phyloP scores from a whole-genome alignment of 2,888 invertebrate genomes.

The Drosophila testacea region DNA sequence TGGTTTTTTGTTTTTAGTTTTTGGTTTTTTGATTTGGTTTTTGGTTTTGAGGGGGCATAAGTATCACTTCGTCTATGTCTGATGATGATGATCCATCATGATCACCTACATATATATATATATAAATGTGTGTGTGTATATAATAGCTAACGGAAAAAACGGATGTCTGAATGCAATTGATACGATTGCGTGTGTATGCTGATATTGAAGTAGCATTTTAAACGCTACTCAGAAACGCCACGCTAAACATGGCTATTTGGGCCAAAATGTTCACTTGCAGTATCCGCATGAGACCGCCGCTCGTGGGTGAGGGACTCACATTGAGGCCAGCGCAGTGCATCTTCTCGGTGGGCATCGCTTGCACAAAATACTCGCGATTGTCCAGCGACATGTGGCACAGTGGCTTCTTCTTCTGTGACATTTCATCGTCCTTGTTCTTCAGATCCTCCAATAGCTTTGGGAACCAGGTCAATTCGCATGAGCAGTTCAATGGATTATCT shows the following conservation, averaged over 20 bases:
- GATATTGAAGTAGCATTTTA: constrained; percentile 51
- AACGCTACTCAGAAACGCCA: constrained; percentile 74
- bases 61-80: constrained; percentile 57
- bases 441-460: constrained; percentile 92
- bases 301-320: constrained; percentile 82
- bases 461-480: constrained; percentile 96
- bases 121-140: constrained; percentile 4
- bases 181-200: constrained; percentile 50
- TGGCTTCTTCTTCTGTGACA: constrained; percentile 94
- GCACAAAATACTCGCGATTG: constrained; percentile 93
- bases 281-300: constrained; percentile 81
- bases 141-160: constrained; percentile 41
- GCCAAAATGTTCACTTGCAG: constrained; percentile 82
- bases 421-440: constrained; percentile 93
- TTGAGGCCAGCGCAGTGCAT: constrained; percentile 92
- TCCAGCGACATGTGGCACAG: constrained; percentile 92
- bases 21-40: constrained; percentile 17
- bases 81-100: constrained; percentile 47
- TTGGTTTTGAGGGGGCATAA: constrained; percentile 30
- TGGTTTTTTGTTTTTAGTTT: constrained; percentile 1
- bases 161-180: constrained; percentile 58
- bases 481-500: constrained; percentile 96
- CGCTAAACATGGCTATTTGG: constrained; percentile 75
- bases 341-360: constrained; percentile 92
- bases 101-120: constrained; percentile 27